These are phyloP conservation scores for Alca torda DNA, from an alignment of 2,797 vertebrate genomes.

Conservation along the genomic window DNA sequence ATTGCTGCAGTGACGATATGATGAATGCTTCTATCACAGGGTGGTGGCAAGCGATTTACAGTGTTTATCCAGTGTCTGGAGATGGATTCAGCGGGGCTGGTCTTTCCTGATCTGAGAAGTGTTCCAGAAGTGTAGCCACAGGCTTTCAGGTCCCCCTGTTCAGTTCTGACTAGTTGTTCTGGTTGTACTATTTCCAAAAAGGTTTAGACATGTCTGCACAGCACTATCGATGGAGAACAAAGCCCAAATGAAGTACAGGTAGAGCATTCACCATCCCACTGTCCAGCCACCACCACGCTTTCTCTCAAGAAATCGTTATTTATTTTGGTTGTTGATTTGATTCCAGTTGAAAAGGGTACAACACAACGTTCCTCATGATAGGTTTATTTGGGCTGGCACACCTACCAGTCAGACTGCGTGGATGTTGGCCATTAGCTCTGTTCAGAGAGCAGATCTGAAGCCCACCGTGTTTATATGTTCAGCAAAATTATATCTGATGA, in stretches of 20 bases:
- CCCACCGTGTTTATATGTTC: not conserved
- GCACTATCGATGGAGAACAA: not conserved
- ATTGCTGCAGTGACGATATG: not conserved
- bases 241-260: not conserved
- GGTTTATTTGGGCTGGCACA: not conserved
- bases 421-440: not conserved
- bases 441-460: not conserved
- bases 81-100: not conserved
- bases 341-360: not conserved
- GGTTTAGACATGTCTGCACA: not conserved
- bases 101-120: not conserved
- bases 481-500: not conserved
- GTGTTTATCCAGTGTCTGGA: slow-evolving; percentile 1
- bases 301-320: not conserved
- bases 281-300: not conserved
- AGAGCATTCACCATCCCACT: not conserved
- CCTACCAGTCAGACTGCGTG: not conserved
- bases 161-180: not conserved
- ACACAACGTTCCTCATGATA: not conserved
- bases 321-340: not conserved
- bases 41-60: not conserved
- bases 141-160: not conserved
- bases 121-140: not conserved
- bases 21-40: not conserved
- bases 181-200: not conserved